Conservation (phyloP, 2,113 vertebrate genomes). For the Dasypus novemcinctus region DNA sequence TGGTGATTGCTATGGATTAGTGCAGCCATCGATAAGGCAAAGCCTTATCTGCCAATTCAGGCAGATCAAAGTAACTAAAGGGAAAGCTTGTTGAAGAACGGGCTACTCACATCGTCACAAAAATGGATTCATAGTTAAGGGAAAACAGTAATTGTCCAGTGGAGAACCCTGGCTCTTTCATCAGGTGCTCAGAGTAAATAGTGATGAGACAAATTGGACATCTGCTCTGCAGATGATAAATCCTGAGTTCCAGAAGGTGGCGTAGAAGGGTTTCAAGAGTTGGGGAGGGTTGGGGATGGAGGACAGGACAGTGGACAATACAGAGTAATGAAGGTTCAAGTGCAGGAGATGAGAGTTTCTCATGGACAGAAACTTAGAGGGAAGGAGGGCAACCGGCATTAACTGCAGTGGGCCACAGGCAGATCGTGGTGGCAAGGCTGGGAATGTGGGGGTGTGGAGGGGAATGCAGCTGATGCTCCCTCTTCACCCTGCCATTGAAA, state of each 20-base stretch:
- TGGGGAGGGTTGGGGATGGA: background rate
- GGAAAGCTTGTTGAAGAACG: background rate
- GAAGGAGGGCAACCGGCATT: background rate
- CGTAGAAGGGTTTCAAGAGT: too few species aligned
- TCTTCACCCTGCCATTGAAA: too few species aligned
- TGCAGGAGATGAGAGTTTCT: background rate
- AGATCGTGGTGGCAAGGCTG: background rate
- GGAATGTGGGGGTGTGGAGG: background rate
- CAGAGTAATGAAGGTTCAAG: background rate
- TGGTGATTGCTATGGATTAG: background rate
- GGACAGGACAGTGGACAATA: background rate
- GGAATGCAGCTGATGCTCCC: background rate
- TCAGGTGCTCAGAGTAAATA: background rate
- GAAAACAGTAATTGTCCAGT: background rate
- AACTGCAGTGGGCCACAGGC: background rate
- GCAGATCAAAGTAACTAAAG: background rate
- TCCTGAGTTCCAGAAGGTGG: background rate
- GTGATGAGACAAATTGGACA: background rate
- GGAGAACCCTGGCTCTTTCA: background rate
- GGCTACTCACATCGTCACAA: background rate
- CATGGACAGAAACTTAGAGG: background rate
- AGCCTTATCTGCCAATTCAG: too few species aligned
- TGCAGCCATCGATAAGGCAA: background rate
- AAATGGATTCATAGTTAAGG: background rate
- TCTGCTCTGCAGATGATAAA: background rate